phyloP scores from a whole-genome alignment of 2,888 invertebrate genomes.

The Leptinotarsa tumamoca region DNA sequence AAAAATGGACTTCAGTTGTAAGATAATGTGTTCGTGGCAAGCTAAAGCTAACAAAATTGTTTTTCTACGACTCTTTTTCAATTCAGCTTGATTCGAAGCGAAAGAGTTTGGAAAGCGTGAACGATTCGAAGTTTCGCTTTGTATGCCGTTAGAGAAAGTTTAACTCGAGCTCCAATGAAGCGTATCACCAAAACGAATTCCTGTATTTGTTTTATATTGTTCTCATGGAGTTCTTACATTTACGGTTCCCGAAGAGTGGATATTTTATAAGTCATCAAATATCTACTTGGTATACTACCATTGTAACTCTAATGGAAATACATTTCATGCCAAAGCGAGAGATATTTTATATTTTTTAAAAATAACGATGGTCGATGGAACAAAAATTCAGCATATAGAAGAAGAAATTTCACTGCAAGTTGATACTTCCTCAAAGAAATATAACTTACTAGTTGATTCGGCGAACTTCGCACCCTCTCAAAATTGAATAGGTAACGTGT shows the following conservation, averaged over 20 bases:
- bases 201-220: not conserved
- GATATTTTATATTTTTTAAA: no score
- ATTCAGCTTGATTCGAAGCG: not conserved
- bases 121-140: conserved; percentile 3
- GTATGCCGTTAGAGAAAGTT: not conserved
- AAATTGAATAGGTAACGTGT: no score
- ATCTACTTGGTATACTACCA: no score
- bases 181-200: not conserved
- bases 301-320: no score
- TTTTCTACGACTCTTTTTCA: not conserved
- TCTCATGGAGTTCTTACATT: not conserved
- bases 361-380: no score
- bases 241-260: not conserved
- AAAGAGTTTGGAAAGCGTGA: not conserved
- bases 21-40: conserved; percentile 10
- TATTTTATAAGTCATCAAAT: not conserved
- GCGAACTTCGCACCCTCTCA: no score
- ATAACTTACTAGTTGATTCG: no score
- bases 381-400: no score
- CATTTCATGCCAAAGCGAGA: no score
- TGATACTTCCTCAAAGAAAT: no score
- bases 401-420: no score
- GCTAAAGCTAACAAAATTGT: not conserved
- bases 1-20: conserved; percentile 3
- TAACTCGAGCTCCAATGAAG: not conserved